Conservation (phyloP, 2,797 vertebrate species). For the Coluber constrictor region DNA sequence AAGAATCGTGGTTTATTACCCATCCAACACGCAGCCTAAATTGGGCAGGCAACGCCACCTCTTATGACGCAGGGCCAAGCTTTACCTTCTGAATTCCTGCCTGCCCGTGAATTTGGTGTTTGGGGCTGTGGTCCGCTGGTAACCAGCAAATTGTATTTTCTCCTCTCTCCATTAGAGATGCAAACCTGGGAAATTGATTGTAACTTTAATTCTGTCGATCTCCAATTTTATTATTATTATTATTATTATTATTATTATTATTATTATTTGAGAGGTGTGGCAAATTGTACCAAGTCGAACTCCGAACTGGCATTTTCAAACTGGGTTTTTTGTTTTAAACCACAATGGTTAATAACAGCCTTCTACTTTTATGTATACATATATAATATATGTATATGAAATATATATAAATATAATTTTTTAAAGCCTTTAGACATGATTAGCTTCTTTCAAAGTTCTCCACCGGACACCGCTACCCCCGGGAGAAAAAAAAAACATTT, state of each 20-base stretch:
- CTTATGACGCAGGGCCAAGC: not conserved
- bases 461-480: slow-evolving; percentile 42
- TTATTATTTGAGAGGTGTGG: slow-evolving; percentile 59
- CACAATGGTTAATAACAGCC: slow-evolving; percentile 69
- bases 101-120: not conserved
- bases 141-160: not conserved
- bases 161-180: slow-evolving; percentile 25
- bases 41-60: not conserved
- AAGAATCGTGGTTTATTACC: not conserved
- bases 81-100: not conserved
- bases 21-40: not conserved
- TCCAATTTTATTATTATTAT: not conserved
- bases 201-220: slow-evolving; percentile 20
- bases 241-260: too few species aligned
- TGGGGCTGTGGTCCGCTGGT: not conserved
- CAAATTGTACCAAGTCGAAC: slow-evolving; percentile 59
- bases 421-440: slow-evolving; percentile 55
- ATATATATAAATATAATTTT: slow-evolving; percentile 62
- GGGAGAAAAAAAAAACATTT: slow-evolving; percentile 28
- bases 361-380: slow-evolving; percentile 65
- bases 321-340: slow-evolving; percentile 68
- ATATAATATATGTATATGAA: slow-evolving; percentile 63
- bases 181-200: slow-evolving; percentile 36
- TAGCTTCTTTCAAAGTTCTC: slow-evolving; percentile 59
- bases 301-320: slow-evolving; percentile 71